phyloP scores from a whole-genome alignment of 2,888 invertebrate species.

The Craniophora ligustri region DNA sequence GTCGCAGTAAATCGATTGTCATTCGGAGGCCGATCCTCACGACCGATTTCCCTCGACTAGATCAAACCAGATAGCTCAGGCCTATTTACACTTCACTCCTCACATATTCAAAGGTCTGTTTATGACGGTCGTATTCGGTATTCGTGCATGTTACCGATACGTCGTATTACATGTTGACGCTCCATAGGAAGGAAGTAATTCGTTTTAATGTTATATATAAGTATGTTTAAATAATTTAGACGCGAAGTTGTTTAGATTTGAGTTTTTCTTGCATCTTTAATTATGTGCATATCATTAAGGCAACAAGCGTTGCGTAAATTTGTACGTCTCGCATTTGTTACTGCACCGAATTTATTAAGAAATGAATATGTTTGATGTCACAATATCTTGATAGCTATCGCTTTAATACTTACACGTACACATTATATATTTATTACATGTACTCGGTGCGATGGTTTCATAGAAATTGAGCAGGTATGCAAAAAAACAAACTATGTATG shows the following conservation, averaged over 20 bases:
- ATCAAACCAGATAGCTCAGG: constrained; percentile 37
- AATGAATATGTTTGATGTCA: constrained; percentile 23
- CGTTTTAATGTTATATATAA: constrained; percentile 7
- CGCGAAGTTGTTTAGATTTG: constrained; percentile 25
- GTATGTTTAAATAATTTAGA: constrained; percentile 39
- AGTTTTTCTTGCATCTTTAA: constrained; percentile 6
- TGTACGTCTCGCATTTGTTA: constrained; percentile 14
- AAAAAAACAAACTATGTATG: too few relatives aligned
- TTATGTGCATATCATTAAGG: constrained; percentile 9
- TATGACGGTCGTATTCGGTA: constrained; percentile 22
- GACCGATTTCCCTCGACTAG: constrained; percentile 67
- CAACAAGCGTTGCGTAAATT: constrained; percentile 24
- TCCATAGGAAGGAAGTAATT: constrained; percentile 46
- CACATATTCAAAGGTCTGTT: constrained; percentile 11
- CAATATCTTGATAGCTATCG: constrained; percentile 1
- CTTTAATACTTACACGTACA: neutral
- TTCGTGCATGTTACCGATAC: constrained; percentile 18
- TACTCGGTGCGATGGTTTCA: neutral
- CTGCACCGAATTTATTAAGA: constrained; percentile 5
- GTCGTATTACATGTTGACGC: constrained; percentile 25
- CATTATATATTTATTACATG: neutral
- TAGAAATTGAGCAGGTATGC: neutral
- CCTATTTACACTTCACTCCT: constrained; percentile 21
- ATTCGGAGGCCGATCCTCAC: constrained; percentile 70
- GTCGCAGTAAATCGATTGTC: constrained; percentile 77